These are phyloP conservation scores for Drosophila multiciliata DNA, from an alignment of 2,888 invertebrate species.

Conservation along the genomic window DNA sequence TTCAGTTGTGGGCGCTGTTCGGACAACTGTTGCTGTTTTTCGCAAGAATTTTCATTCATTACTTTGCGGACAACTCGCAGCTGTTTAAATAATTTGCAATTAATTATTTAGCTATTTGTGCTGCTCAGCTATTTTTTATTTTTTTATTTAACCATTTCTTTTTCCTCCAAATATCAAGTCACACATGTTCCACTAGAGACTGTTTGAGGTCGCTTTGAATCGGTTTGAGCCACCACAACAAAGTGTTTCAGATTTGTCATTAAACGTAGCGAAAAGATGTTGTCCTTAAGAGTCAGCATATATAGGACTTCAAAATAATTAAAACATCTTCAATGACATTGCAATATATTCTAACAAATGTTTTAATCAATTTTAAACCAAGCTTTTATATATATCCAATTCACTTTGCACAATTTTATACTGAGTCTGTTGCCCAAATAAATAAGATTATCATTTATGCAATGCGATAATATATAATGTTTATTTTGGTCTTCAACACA, in stretches of 20 bases:
- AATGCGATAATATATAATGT: conserved; percentile 5
- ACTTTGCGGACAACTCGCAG: conserved; percentile 11
- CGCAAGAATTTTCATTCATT: conserved; percentile 46
- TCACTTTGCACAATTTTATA: neutral
- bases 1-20: conserved; percentile 1
- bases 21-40: conserved; percentile 50
- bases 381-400: neutral
- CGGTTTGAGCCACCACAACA: conserved; percentile 26
- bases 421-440: neutral
- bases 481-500: conserved; percentile 11
- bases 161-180: neutral
- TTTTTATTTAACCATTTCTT: neutral
- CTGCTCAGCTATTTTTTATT: neutral
- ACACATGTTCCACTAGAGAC: conserved; percentile 3
- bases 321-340: neutral
- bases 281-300: neutral
- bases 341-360: neutral
- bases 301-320: neutral
- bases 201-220: neutral
- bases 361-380: neutral
- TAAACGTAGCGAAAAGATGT: neutral
- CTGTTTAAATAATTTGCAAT: conserved; percentile 15
- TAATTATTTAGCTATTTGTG: conserved; percentile 12
- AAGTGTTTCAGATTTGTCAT: conserved; percentile 9
- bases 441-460: neutral